phyloP scores from a whole-genome alignment of 1,140 invertebrate species.

The Leptinotarsa undecemlineata region DNA sequence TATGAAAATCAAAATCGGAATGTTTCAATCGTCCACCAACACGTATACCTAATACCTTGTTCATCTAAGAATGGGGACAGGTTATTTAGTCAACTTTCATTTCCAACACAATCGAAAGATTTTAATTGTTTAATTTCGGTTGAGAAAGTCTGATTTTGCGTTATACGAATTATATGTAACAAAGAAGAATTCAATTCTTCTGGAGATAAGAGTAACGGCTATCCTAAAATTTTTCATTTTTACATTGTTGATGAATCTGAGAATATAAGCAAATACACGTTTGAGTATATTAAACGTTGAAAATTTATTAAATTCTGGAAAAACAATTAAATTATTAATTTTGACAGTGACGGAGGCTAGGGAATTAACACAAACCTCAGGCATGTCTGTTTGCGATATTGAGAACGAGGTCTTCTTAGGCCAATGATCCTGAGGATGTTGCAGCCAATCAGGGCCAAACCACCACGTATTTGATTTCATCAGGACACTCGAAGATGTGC shows the following conservation, averaged over 20 bases:
- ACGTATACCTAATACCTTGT: conserved; percentile 38
- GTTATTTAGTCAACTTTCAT: conserved; percentile 28
- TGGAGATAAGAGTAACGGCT: conserved; percentile 13
- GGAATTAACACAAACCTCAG: conserved; percentile 7
- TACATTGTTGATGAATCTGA: conserved; percentile 27
- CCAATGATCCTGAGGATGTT: neutral
- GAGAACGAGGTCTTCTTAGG: neutral
- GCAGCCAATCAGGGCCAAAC: conserved; percentile 33
- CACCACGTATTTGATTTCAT: conserved; percentile 30
- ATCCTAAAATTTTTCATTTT: neutral
- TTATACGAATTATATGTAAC: conserved; percentile 5
- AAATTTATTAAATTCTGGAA: conserved; percentile 9
- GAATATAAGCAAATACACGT: conserved; percentile 26
- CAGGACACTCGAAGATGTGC: conserved; percentile 27
- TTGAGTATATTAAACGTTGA: conserved; percentile 20
- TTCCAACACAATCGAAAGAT: conserved; percentile 6
- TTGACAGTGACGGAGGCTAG: neutral
- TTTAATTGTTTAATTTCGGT: conserved; percentile 26
- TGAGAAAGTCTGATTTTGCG: conserved; percentile 25
- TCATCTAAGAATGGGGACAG: conserved; percentile 43
- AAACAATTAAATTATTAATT: conserved; percentile 3
- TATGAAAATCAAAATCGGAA: conserved; percentile 28
- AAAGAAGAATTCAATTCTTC: conserved; percentile 16
- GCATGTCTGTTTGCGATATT: neutral
- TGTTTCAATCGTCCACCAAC: conserved; percentile 44